Evolutionary conservation across 1,140 invertebrate species (phyloP).

Genomic region (Drosophila pectinifera): DNA sequence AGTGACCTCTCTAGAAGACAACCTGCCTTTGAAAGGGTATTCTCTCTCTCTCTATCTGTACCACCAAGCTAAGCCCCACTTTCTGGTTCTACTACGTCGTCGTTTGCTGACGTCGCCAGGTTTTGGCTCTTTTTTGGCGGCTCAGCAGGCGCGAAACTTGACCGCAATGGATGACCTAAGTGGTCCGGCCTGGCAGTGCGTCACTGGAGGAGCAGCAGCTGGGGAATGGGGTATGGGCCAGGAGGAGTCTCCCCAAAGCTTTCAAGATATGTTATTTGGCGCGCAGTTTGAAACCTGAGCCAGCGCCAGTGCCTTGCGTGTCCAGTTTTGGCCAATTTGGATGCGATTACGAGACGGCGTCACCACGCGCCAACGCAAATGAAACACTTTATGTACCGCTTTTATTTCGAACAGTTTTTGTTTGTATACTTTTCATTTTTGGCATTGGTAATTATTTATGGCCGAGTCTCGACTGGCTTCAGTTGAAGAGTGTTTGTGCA

Average conservation of each 20-base stretch:
- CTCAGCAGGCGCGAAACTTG: slow-evolving; percentile 13
- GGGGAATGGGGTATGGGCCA: not conserved
- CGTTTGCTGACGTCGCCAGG: slow-evolving; percentile 31
- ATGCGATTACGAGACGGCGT: slow-evolving; percentile 41
- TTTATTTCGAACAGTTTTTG: slow-evolving; percentile 2
- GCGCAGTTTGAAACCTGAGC: slow-evolving; percentile 58
- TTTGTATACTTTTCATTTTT: not conserved
- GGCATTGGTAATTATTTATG: slow-evolving; percentile 24
- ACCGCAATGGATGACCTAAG: slow-evolving; percentile 6
- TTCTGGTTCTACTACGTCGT: slow-evolving; percentile 51
- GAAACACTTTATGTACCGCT: slow-evolving; percentile 15
- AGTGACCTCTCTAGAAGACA: not conserved
- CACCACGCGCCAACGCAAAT: slow-evolving; percentile 55
- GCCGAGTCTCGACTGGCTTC: slow-evolving; percentile 19
- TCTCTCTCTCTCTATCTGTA: no score
- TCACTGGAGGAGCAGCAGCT: slow-evolving; percentile 15
- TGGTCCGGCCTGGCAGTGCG: slow-evolving; percentile 10
- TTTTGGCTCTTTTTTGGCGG: slow-evolving; percentile 7
- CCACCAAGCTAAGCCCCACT: not conserved
- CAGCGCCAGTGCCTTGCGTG: slow-evolving; percentile 32
- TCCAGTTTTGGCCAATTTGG: slow-evolving; percentile 59
- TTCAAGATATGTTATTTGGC: slow-evolving; percentile 28
- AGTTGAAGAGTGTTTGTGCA: slow-evolving; percentile 26
- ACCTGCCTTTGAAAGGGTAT: slow-evolving; percentile 1
- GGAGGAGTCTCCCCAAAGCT: slow-evolving; percentile 6